phyloP scores from a whole-genome alignment of 2,797 vertebrate species.

The Erithacus rubecula region DNA sequence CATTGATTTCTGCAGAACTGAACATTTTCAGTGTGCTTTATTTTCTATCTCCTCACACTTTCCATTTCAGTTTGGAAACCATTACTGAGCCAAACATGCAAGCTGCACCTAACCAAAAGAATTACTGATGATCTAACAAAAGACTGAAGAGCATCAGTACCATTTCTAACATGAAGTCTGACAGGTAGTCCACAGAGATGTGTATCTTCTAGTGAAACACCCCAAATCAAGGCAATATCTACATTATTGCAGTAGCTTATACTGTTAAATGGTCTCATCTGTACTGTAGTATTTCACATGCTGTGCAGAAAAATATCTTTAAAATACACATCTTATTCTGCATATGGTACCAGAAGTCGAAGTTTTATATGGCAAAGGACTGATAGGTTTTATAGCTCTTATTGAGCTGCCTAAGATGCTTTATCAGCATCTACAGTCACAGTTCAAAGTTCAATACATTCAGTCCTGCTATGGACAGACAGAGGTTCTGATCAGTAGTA shows the following conservation, averaged over 20 bases:
- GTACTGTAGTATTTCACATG: background rate
- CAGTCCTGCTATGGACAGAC: background rate
- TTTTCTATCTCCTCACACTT: background rate
- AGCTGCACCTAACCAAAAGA: background rate
- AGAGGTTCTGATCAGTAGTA: background rate
- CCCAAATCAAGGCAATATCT: background rate
- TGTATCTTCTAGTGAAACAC: background rate
- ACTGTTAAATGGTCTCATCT: background rate
- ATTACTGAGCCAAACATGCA: background rate
- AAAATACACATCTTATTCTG: background rate
- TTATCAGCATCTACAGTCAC: background rate
- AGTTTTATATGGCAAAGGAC: background rate
- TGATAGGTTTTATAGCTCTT: background rate
- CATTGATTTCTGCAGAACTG: background rate
- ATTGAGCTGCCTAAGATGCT: background rate
- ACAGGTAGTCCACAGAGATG: background rate
- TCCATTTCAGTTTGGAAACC: background rate
- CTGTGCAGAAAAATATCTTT: background rate
- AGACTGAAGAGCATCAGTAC: background rate
- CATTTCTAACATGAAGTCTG: background rate
- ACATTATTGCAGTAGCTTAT: background rate
- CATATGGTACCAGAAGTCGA: background rate
- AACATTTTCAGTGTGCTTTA: background rate
- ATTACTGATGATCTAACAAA: background rate
- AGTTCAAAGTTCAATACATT: background rate